Base-by-base conservation (phyloP, 2,113 vertebrate species). In the Anguilla japonica region DNA sequence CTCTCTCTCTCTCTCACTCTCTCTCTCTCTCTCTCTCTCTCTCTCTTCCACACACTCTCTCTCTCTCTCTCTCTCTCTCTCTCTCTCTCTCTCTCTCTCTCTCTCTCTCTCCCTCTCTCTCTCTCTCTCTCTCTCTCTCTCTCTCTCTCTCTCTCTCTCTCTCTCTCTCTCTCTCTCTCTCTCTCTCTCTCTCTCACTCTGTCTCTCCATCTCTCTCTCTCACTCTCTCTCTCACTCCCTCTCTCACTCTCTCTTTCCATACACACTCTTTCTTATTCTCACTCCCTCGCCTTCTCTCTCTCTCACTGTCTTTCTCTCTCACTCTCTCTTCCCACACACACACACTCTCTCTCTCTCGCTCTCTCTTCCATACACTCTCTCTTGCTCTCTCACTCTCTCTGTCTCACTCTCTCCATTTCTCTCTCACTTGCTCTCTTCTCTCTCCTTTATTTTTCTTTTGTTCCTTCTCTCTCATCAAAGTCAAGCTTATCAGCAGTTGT, bases 1-100 rank as follows among this genome's bases (percentile, higher is more conserved):
- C 50, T 53, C 50, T 53, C 50, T 53, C 50, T 43, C 79, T 60
- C 86, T 39, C 85, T 84, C 86, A 16, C 81, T 53, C 29, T 16
- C 43, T 46, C 43, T 53, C 46, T 43, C 50, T 43, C n/a, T 84
- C 53, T 34, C 83, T 18, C 7, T 15, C 53, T 18, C 53, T 29
- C 34, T 57, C 34, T 84, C 16, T 60, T 67, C 14, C 50, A 29
- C 50, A 3, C 14, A 57, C 50, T 39, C 39, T 84, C 53, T 60
- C 53, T n/a, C 41, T 22, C 81, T 50, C 18, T 50, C 22, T 82
- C 46, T 50, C 46, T 22, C 22, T 26, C n/a, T n/a, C 71, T 13
- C n/a, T 34, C 29, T 26, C 26, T n/a, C 26, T 57, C 80, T 39
- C 39, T 39, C 18, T n/a, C 63, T 60, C 63, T 6, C 63, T 39